Evolutionary conservation across 2,113 vertebrate genomes (phyloP), one percentile per base, ranked within the genome.

Genomic region (Catharus bicknelli): DNA sequence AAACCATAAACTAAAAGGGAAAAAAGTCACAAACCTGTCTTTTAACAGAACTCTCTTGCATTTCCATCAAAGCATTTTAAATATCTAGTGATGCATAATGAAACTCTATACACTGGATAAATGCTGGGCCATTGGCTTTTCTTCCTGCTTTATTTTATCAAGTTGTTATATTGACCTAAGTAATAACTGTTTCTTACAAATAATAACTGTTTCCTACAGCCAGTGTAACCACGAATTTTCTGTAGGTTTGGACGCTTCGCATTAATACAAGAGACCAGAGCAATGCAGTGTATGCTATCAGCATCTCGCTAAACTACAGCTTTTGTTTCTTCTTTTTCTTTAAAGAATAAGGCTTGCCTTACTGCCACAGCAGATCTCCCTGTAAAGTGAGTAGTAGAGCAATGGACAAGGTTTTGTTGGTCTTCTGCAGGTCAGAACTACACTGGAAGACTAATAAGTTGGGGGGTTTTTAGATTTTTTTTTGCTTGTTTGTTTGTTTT

Each of bases 401-500:
- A 80, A 61, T 69, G 74, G 40, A 53, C 3, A 68, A 40, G 27
- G 57, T 57, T 76, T 47, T 76, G 16, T 50, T 61, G 14, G 16
- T 48, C 16, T 55, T 40, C 58, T 90, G 26, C 19, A 72, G 16
- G 38, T 36, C 12, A 76, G 21, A 94, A 92, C 21, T 80, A 18
- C 22, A 29, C 5, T 64, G 25, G 8, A 59, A 67, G 34, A 43
- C 23, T 30, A n/a, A 27, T 45, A 40, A 29, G 5, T 22, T 22
- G 18, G 5, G 7, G 14, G 38, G 38, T 38, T 38, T 38, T 38
- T 38, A 11, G 38, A 38, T 38, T 3, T 26, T 27, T 27, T 14
- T 45, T 30, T 17, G 3, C 4, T 8, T 11, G 13, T 5, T 17
- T 16, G 5, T 34, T 36, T 54, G 4, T 5, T 4, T 1, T 1